phyloP scores from a whole-genome alignment of 2,888 invertebrate species.

The Meiosimyza platycephala region DNA sequence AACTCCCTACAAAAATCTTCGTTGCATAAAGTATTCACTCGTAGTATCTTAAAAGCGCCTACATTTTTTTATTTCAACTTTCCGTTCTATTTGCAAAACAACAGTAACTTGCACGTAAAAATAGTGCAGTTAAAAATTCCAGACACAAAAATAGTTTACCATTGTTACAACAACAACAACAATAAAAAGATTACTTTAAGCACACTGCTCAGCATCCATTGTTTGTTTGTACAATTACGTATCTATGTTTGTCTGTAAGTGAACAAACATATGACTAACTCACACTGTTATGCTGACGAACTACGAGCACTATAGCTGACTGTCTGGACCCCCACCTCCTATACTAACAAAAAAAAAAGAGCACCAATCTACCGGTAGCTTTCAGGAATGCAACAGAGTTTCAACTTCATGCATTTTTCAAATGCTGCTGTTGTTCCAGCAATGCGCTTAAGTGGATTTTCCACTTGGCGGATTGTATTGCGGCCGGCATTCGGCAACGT shows the following conservation, averaged over 20 bases:
- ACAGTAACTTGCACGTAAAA: not conserved
- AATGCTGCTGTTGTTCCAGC: conserved; percentile 8
- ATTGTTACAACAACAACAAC: not conserved
- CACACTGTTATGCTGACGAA: too few species aligned
- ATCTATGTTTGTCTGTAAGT: not conserved
- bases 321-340: too few species aligned
- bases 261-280: too few species aligned
- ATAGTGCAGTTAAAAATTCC: not conserved
- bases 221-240: not conserved
- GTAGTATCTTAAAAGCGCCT: too few species aligned
- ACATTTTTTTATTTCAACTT: too few species aligned
- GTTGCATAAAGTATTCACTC: too few species aligned
- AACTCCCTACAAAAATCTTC: too few species aligned
- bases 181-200: not conserved
- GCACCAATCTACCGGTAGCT: not conserved
- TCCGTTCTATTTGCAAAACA: not conserved
- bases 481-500: conserved; percentile 8
- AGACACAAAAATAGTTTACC: not conserved
- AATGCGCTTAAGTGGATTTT: conserved; percentile 19
- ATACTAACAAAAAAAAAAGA: not conserved
- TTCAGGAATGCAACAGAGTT: not conserved
- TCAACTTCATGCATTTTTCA: conserved; percentile 15
- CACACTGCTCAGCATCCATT: conserved; percentile 8
- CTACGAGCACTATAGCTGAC: too few species aligned
- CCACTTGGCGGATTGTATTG: conserved; percentile 4